Evolutionary conservation across 2,888 invertebrate genomes (phyloP).

Genomic region (Poecilobothrus nobilitatus): DNA sequence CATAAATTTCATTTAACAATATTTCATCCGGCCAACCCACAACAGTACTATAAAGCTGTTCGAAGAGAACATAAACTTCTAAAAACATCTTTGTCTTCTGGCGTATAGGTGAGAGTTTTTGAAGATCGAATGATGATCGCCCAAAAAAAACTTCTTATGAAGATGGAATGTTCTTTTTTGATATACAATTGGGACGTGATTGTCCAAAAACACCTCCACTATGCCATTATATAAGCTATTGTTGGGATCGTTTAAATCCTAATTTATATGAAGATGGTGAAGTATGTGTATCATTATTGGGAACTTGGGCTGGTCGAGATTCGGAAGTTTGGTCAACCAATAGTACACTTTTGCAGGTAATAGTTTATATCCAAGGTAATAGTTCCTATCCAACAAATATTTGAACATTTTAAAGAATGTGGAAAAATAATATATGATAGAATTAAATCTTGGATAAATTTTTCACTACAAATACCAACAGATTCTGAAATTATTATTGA

Average conservation of each 20-base stretch:
- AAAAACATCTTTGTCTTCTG: constrained; percentile 73
- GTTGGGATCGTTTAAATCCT: constrained; percentile 86
- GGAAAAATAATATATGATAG: constrained; percentile 53
- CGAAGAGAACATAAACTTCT: constrained; percentile 77
- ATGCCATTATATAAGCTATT: constrained; percentile 88
- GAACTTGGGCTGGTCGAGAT: constrained; percentile 92
- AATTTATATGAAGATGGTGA: constrained; percentile 92
- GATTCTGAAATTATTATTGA: constrained; percentile 15
- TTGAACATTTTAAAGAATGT: constrained; percentile 55
- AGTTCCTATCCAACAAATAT: constrained; percentile 68
- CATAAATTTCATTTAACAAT: constrained; percentile 69
- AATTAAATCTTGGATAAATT: constrained; percentile 61
- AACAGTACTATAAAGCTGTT: constrained; percentile 70
- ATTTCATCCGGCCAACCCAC: constrained; percentile 68
- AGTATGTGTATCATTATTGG: constrained; percentile 82
- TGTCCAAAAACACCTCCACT: constrained; percentile 85
- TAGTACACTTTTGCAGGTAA: constrained; percentile 81
- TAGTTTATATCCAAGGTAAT: constrained; percentile 90
- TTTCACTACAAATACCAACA: constrained; percentile 43
- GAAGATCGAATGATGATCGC: constrained; percentile 90
- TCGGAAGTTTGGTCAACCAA: constrained; percentile 88
- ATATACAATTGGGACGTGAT: constrained; percentile 81
- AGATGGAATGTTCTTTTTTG: constrained; percentile 89
- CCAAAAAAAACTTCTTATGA: constrained; percentile 91
- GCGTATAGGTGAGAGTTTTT: constrained; percentile 78